Conservation (phyloP, 2,113 vertebrate genomes). For the Delphinus delphis region DNA sequence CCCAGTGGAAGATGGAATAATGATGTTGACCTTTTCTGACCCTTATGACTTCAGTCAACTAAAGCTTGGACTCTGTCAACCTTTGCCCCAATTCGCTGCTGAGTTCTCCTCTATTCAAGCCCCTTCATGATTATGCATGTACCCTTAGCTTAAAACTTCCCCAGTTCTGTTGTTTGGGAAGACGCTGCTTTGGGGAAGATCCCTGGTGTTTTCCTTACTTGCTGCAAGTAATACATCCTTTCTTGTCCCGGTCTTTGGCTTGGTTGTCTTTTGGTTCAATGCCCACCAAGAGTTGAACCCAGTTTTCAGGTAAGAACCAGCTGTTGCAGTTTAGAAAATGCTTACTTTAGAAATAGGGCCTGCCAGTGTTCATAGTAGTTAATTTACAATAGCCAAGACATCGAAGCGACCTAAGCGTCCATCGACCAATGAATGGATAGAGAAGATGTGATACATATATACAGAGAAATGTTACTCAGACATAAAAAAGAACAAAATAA, state of each 20-base stretch:
- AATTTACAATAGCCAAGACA: neutral
- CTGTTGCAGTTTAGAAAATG: neutral
- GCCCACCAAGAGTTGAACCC: neutral
- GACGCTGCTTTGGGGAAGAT: neutral
- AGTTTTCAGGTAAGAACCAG: neutral
- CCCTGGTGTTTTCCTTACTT: neutral
- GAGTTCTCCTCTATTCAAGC: neutral
- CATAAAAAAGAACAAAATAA: neutral
- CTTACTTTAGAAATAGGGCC: neutral
- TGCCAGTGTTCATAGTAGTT: neutral
- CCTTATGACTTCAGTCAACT: neutral
- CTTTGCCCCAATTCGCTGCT: neutral
- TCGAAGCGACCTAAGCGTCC: neutral
- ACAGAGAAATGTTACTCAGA: neutral
- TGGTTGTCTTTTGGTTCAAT: neutral
- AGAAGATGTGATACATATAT: neutral
- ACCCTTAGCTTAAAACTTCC: neutral
- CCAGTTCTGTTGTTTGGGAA: neutral
- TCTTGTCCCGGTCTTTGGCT: neutral
- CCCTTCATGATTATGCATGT: neutral
- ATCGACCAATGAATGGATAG: neutral
- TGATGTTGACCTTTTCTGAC: neutral
- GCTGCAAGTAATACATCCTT: neutral
- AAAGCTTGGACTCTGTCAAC: neutral
- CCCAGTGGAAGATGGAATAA: neutral